phyloP scores from a whole-genome alignment of 2,113 vertebrate genomes.

The Boulengeromyrus knoepffleri region DNA sequence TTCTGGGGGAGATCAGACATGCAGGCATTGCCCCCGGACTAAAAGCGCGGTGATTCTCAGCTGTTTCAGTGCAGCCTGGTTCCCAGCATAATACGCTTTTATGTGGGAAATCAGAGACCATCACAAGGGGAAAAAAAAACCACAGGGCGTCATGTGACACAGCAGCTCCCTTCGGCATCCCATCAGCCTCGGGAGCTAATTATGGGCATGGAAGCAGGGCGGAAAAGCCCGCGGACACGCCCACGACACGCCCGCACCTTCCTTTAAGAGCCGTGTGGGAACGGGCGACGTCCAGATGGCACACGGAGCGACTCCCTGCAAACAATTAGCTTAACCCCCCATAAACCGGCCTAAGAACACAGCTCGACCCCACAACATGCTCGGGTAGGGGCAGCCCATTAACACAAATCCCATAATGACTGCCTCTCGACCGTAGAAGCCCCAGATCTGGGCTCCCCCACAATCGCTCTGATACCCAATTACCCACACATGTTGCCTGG shows the following conservation, averaged over 20 bases:
- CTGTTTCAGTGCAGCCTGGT: background rate
- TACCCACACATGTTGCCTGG: constrained; percentile 5
- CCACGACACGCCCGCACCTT: background rate
- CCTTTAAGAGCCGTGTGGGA: background rate
- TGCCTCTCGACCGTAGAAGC: background rate
- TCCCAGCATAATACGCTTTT: background rate
- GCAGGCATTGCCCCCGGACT: background rate
- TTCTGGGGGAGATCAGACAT: background rate
- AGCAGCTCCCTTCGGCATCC: background rate
- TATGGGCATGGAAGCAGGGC: background rate
- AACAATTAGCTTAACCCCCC: background rate
- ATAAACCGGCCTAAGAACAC: background rate
- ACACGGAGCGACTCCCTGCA: background rate
- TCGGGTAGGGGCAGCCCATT: background rate
- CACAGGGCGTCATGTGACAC: background rate
- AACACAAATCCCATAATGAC: background rate
- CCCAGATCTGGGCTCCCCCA: background rate
- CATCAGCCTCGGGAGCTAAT: background rate
- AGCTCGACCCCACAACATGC: background rate
- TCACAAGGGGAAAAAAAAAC: background rate
- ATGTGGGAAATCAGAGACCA: background rate
- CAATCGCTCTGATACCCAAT: background rate
- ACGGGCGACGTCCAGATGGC: background rate
- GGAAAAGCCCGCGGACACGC: background rate
- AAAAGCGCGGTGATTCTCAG: background rate